Conservation (phyloP, 2,113 vertebrate genomes). For the Mola mola region DNA sequence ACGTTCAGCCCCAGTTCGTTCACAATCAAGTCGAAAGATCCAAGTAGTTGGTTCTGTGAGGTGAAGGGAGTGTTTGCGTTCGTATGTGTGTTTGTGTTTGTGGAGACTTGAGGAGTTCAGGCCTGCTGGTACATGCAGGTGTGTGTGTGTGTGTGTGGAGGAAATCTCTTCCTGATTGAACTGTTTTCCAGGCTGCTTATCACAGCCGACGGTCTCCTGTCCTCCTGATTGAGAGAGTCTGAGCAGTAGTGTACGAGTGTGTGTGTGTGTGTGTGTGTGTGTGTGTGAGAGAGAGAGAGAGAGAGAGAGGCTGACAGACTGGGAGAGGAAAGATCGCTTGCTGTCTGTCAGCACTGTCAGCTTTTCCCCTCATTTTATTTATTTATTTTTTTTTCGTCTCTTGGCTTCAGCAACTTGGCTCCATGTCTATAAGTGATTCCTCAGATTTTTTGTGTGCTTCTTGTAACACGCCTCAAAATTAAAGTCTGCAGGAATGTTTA, state of each 20-base stretch:
- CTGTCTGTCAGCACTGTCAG: constrained; percentile 15
- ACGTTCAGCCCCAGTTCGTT: constrained; percentile 13
- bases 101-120: constrained; percentile 50
- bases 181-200: constrained; percentile 50
- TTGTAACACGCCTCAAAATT: constrained; percentile 1
- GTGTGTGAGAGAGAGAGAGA: background rate
- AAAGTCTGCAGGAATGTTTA: constrained; percentile 50
- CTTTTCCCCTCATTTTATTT: constrained; percentile 7
- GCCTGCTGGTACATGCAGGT: constrained; percentile 43
- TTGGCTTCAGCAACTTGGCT: background rate
- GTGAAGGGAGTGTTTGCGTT: background rate
- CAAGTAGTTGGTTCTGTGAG: constrained; percentile 4
- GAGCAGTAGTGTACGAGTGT: constrained; percentile 4
- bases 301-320: background rate
- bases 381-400: constrained; percentile 1
- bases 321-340: too few relatives aligned
- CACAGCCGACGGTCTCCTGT: constrained; percentile 23
- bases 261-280: constrained; percentile 2
- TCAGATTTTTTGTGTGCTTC: constrained; percentile 3
- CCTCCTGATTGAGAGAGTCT: constrained; percentile 10
- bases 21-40: constrained; percentile 16
- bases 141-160: constrained; percentile 40
- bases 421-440: background rate
- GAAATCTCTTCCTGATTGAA: constrained; percentile 56
- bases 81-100: constrained; percentile 12